A percentile compares a stretch with the other conserved stretches of the same genome.
These are phyloP conservation scores for Hymenopus coronatus DNA, from an alignment of 2,888 invertebrate species.

Conservation along the genomic window DNA sequence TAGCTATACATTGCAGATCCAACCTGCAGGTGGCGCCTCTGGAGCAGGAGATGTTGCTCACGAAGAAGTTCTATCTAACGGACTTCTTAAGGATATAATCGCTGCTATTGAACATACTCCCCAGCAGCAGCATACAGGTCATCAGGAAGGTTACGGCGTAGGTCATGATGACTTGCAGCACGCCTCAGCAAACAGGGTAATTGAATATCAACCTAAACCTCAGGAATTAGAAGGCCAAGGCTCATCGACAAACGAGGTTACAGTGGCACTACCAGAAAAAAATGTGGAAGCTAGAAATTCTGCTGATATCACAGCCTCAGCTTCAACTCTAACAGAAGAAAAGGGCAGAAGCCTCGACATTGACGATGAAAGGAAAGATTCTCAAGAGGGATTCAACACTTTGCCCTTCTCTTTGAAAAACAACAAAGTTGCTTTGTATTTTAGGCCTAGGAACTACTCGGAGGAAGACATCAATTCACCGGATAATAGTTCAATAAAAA, in stretches of 20 bases:
- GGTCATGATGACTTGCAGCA: constrained; percentile 22
- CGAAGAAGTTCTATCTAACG: constrained; percentile 74
- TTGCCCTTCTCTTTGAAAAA: constrained; percentile 51
- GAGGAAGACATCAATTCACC: not conserved
- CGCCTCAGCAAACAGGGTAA: not conserved
- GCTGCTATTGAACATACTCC: constrained; percentile 76
- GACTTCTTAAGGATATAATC: constrained; percentile 74
- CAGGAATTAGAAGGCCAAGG: constrained; percentile 49
- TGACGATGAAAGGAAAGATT: not conserved
- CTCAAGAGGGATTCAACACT: constrained; percentile 29
- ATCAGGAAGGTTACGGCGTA: constrained; percentile 9
- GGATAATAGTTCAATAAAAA: not conserved
- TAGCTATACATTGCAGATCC: constrained; percentile 73
- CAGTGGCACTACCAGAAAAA: constrained; percentile 40
- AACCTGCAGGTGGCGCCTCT: constrained; percentile 58
- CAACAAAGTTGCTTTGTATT: constrained; percentile 60
- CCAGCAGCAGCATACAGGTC: constrained; percentile 17
- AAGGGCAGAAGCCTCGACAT: not conserved
- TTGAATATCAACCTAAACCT: not conserved
- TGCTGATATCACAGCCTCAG: not conserved
- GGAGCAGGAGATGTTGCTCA: constrained; percentile 60
- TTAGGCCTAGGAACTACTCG: constrained; percentile 38
- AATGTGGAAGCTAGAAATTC: not conserved
- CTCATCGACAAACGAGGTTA: constrained; percentile 49
- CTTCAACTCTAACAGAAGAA: not conserved